A percentile compares a stretch with the other conserved stretches of the same genome.
Conservation (phyloP, 2,888 invertebrate species). For the Merodon equestris region DNA sequence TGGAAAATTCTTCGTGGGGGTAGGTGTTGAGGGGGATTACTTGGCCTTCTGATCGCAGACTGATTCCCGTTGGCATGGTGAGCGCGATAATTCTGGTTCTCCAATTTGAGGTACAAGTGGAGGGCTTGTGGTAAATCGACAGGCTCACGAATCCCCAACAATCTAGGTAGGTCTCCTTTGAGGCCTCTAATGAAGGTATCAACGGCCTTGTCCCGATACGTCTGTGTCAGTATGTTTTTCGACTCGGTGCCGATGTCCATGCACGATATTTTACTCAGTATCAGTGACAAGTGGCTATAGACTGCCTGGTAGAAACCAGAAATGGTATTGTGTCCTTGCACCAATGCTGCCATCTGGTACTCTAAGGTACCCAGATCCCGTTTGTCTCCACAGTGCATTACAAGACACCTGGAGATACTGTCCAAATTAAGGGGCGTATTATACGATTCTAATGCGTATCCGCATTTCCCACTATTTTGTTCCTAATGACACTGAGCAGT, state of each 20-base stretch:
- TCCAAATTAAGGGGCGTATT: slow-evolving; percentile 21
- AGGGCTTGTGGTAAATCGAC: slow-evolving; percentile 50
- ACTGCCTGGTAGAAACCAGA: slow-evolving; percentile 49
- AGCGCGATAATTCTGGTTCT: slow-evolving; percentile 28
- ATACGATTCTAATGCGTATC: slow-evolving; percentile 55
- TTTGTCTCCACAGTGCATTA: slow-evolving; percentile 57
- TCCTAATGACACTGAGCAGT: too few species aligned
- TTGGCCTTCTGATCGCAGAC: too few species aligned
- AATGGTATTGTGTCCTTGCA: slow-evolving; percentile 34
- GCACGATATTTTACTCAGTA: slow-evolving; percentile 47
- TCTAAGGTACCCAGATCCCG: slow-evolving; percentile 47
- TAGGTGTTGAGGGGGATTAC: too few species aligned
- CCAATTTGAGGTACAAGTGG: slow-evolving; percentile 50
- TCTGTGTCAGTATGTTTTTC: neutral
- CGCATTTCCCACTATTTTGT: slow-evolving; percentile 53
- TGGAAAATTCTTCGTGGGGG: too few species aligned
- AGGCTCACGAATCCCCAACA: slow-evolving; percentile 61
- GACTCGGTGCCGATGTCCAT: slow-evolving; percentile 13
- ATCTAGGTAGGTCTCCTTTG: slow-evolving; percentile 56
- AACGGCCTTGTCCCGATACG: slow-evolving; percentile 26
- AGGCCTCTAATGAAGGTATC: slow-evolving; percentile 65
- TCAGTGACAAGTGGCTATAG: slow-evolving; percentile 42
- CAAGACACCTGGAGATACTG: slow-evolving; percentile 43
- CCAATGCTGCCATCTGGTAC: slow-evolving; percentile 47
- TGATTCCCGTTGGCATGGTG: too few species aligned